Evolutionary conservation across 2,797 vertebrate genomes (phyloP), one percentile per base, ranked within the genome.

Genomic region (Craterocephalus amniculus): DNA sequence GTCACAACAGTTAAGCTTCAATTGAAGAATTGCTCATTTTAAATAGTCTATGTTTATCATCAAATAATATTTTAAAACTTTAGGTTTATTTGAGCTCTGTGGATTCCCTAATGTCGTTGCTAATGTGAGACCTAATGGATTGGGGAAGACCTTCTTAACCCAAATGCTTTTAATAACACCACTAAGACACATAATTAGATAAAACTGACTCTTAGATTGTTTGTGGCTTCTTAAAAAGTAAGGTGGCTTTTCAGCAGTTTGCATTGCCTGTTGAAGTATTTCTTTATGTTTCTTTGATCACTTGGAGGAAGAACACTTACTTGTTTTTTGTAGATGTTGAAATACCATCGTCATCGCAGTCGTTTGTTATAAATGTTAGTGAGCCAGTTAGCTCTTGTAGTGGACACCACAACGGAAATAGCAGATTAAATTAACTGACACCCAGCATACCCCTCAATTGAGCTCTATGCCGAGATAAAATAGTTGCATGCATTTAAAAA

Each of bases 321-420:
- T 43, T 83, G 58, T 79, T 88, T 85, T 85, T 80, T 65, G 62
- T 54, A 78, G 76, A 69, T 85, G 71, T 43, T 69, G 58, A 51
- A 71, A 24, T 45, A 58, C 43, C 16, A 1, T 18, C 61, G 22
- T 74, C 69, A 75, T 58, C 51, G 6, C 0, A 2, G 35, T 58
- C 72, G 24, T 48, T 70, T 7, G 56, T 68, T 49, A 70, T 63
- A 36, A 29, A 74, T 75, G 58, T 56, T 26, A n/a, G 20, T 27
- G 52, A 84, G 43, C 35, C 54, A 49, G 52, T 64, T 20, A 5
- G 31, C 35, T 63, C 32, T 40, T 18, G 27, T 71, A 56, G 34
- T 27, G 74, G 52, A 63, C 59, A 56, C 79, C 64, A 75, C n/a
- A 67, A 43, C 32, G 52, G 66, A 62, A 72, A 58, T 16, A 40